Base-by-base conservation (phyloP, 2,797 vertebrate genomes). In the Syngnathus acus region DNA sequence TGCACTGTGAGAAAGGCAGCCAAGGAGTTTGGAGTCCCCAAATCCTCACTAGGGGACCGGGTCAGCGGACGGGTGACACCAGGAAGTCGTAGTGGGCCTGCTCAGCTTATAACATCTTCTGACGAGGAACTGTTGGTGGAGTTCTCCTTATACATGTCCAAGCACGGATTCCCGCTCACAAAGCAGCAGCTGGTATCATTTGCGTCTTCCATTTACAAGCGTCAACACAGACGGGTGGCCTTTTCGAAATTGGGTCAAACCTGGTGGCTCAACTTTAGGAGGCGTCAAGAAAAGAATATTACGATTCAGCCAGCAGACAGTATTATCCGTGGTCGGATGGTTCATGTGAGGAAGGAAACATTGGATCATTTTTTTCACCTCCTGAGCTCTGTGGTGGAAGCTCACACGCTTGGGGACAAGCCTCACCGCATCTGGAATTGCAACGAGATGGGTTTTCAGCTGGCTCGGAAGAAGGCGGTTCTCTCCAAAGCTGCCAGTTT, bases 231-330 rank as follows among this genome's bases (percentile, higher is more conserved):
- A 17, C 78, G 85, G 79, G 85, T 89, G 76, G 87, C 84, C 0
- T 87, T 88, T 62, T 88, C 86, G 19, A 89, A 87, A 75, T 74
- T 89, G 43, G 87, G 87, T 66, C 87, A 89, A 77, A 89, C 87
- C 17, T 89, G 87, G 87, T 89, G 87, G 87, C 85, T 88, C 62
- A 89, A 89, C 78, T 89, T 89, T 53, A 73, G 85, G 32, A 88
- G 82, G 42, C 73, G 87, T 0, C 87, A 89, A 69, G 87, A 86
- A 63, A 89, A 87, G 72, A 89, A 88, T 19, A 84, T 89, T 39
- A 78, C 64, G 1, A 85, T 88, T 82, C 87, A 89, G 72, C 83
- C 81, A 4, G 83, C 83, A 4, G 84, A 89, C 73, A 80, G 26
- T 5, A 66, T 81, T 13, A 74, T 82, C 38, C 82, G 85, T 17